Evolutionary conservation across 2,113 vertebrate genomes (phyloP), one percentile per base, ranked within the genome.

Genomic region (Tachuris rubrigastra): DNA sequence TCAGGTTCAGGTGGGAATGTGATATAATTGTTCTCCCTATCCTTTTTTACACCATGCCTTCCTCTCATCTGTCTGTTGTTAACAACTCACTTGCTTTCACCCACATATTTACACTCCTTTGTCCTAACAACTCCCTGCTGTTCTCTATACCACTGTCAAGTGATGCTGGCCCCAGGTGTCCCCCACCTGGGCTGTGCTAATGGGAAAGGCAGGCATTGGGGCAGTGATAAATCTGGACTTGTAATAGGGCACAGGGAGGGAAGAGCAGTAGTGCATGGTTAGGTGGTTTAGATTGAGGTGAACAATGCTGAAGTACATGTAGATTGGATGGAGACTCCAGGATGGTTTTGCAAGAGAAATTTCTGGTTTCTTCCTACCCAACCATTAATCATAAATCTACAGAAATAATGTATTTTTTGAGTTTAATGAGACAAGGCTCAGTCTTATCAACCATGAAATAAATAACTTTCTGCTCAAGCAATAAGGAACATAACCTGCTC

Each of bases 91-190:
- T 53, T 85, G 59, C 33, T 92, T 79, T 85, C 63, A 28, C 41
- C 80, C 63, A 31, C 2, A 0, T 11, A 18, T 73, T 76, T 73
- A 31, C 27, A 41, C 10, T 15, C 17, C 21, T 49, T 62, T 41
- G 25, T 66, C 72, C 56, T 73, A 50, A 80, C 22, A 30, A 41
- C 31, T 89, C 30, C 50, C 33, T 66, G 37, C 30, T 67, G 14
- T 50, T 73, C 37, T 84, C 37, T 53, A 7, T 27, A 14, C 73
- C 46, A 22, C 37, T 13, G 11, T 24, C 33, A 69, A 62, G 41
- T 16, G 31, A 14, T 22, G 46, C 31, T 1, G 1, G 13, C 17
- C 17, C 14, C 47, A n/a, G 3, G 2, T 2, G 9, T 4, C 30
- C 28, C 55, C 3, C 1, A 8, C 14, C 28, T 2, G 3, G 42